These are phyloP conservation scores for Campylomormyrus numenius DNA, from an alignment of 2,113 vertebrate genomes.

Conservation along the genomic window DNA sequence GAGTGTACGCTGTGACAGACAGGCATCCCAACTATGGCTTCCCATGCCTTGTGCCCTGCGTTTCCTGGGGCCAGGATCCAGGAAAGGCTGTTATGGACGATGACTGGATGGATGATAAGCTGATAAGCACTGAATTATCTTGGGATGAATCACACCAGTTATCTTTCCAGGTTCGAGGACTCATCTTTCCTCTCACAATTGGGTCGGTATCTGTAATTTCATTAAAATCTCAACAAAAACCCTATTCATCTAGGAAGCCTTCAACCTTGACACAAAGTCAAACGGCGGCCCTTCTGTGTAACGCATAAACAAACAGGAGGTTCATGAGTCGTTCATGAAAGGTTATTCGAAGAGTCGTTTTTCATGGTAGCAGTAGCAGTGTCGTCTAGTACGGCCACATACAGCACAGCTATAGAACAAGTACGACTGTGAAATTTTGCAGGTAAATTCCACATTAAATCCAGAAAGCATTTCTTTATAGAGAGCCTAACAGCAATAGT, in stretches of 20 bases:
- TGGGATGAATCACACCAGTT: background rate
- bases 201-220: background rate
- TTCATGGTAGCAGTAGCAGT: background rate
- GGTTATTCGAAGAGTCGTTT: background rate
- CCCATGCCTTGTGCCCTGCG: background rate
- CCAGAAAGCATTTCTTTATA: background rate
- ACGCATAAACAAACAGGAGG: background rate
- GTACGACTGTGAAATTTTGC: background rate
- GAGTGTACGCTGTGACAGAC: background rate
- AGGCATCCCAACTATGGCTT: background rate
- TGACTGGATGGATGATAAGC: background rate
- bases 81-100: background rate
- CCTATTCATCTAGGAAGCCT: background rate
- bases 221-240: background rate
- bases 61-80: background rate
- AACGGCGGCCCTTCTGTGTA: background rate
- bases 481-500: background rate
- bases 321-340: background rate
- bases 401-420: background rate
- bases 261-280: background rate
- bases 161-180: background rate
- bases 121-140: background rate
- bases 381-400: background rate
- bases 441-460: background rate
- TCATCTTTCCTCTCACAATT: background rate